Evolutionary conservation across 2,888 invertebrate species (phyloP).

Genomic region (Drosophila quinaria): DNA sequence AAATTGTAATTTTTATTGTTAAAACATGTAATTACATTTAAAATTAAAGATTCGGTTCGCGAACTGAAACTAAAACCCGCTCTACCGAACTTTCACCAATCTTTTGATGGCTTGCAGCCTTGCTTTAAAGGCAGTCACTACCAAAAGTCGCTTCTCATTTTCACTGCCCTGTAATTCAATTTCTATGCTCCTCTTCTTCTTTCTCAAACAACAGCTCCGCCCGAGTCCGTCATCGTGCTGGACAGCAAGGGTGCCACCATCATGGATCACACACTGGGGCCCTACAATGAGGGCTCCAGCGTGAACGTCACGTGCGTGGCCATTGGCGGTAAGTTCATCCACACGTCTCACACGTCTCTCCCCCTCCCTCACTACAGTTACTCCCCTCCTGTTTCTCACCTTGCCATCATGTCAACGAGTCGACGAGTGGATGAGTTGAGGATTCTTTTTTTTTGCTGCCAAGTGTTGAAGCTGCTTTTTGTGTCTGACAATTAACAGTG

Average conservation of each 20-base stretch:
- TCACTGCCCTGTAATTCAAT: slow-evolving; percentile 15
- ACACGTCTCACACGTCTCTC: slow-evolving; percentile 33
- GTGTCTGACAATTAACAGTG: slow-evolving; percentile 80
- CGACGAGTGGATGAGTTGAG: slow-evolving; percentile 13
- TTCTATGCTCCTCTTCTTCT: slow-evolving; percentile 12
- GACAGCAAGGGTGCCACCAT: slow-evolving; percentile 92
- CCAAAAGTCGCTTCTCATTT: slow-evolving; percentile 2
- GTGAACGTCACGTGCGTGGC: slow-evolving; percentile 94
- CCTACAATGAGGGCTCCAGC: slow-evolving; percentile 93
- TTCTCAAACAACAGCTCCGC: slow-evolving; percentile 89
- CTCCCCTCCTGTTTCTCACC: not conserved
- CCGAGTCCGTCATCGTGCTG: slow-evolving; percentile 92
- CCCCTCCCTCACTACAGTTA: not conserved
- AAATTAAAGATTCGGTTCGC: no score
- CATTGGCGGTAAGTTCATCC: slow-evolving; percentile 90
- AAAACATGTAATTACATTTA: no score
- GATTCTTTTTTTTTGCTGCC: slow-evolving; percentile 24
- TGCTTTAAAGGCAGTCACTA: not conserved
- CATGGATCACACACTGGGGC: slow-evolving; percentile 92
- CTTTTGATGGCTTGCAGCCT: no score
- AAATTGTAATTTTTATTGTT: no score
- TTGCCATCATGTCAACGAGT: slow-evolving; percentile 14
- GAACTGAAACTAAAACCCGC: no score
- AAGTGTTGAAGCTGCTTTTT: slow-evolving; percentile 76
- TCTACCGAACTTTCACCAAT: no score